A percentile compares a stretch with the other conserved stretches of the same genome.
phyloP scores from a whole-genome alignment of 2,888 invertebrate species.

The Synergus japonicus region DNA sequence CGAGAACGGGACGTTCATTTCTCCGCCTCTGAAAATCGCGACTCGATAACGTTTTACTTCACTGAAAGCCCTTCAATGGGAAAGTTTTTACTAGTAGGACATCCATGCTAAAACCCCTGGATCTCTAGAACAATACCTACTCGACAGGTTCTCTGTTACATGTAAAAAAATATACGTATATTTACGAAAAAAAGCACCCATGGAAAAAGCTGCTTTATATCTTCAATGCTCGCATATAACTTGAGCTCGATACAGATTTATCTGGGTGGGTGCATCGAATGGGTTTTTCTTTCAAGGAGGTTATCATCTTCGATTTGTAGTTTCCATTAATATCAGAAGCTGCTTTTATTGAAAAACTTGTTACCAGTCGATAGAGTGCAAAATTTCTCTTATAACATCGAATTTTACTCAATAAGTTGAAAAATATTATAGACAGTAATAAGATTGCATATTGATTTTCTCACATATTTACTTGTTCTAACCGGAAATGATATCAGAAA shows the following conservation, averaged over 20 bases:
- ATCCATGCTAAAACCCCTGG: constrained; percentile 30
- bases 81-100: constrained; percentile 41
- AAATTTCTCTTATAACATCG: background rate
- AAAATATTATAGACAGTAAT: background rate
- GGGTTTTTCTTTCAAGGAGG: constrained; percentile 32
- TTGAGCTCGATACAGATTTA: constrained; percentile 32
- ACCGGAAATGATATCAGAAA: background rate
- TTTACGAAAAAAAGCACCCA: background rate
- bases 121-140: constrained; percentile 38
- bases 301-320: constrained; percentile 26
- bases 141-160: constrained; percentile 36
- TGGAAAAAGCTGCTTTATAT: constrained; percentile 28
- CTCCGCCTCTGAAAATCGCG: constrained; percentile 31
- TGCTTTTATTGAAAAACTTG: background rate
- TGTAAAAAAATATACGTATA: constrained; percentile 30
- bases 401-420: background rate
- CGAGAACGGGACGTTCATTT: background rate
- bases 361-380: background rate
- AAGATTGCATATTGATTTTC: no score
- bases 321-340: background rate
- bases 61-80: constrained; percentile 39
- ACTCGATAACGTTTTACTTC: constrained; percentile 38
- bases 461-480: no score
- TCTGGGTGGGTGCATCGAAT: constrained; percentile 27
- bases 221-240: constrained; percentile 19